These are phyloP conservation scores for Myathropa florea DNA, from an alignment of 2,888 invertebrate genomes.

Conservation along the genomic window DNA sequence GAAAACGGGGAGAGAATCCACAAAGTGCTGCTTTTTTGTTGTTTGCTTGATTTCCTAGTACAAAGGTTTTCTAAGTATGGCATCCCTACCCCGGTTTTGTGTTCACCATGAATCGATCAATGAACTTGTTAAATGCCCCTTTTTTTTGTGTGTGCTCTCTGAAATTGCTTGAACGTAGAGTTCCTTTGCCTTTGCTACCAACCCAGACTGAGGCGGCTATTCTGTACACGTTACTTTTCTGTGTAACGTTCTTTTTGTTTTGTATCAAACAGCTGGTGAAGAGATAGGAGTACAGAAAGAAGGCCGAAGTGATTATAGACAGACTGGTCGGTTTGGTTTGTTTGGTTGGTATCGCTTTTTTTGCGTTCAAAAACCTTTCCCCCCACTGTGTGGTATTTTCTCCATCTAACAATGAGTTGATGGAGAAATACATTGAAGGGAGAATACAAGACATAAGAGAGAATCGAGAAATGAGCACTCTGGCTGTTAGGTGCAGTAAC, in stretches of 20 bases:
- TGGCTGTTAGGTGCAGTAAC: conserved; percentile 60
- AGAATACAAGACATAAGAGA: conserved; percentile 14
- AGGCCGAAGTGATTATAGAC: conserved; percentile 37
- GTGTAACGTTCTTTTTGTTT: conserved; percentile 9
- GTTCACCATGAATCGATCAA: conserved; percentile 60
- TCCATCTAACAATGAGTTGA: conserved; percentile 12
- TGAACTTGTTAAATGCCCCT: conserved; percentile 49
- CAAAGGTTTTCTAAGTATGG: conserved; percentile 46
- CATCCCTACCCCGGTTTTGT: conserved; percentile 40
- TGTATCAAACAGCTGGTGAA: conserved; percentile 2
- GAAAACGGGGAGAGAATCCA: conserved; percentile 7
- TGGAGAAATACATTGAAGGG: conserved; percentile 13
- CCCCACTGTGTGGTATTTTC: neutral
- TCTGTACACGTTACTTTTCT: conserved; percentile 20
- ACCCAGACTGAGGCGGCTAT: conserved; percentile 33
- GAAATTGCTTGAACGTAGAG: conserved; percentile 33
- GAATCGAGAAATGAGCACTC: conserved; percentile 14
- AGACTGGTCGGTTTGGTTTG: conserved; percentile 22
- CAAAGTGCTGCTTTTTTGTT: neutral
- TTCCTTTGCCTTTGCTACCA: conserved; percentile 45
- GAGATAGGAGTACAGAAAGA: conserved; percentile 19
- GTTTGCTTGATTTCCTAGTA: conserved; percentile 8
- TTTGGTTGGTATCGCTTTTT: conserved; percentile 34
- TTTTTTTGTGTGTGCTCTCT: conserved; percentile 31
- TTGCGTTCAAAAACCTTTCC: conserved; percentile 49